phyloP scores from a whole-genome alignment of 2,888 invertebrate genomes.

The Bellardia pandia region DNA sequence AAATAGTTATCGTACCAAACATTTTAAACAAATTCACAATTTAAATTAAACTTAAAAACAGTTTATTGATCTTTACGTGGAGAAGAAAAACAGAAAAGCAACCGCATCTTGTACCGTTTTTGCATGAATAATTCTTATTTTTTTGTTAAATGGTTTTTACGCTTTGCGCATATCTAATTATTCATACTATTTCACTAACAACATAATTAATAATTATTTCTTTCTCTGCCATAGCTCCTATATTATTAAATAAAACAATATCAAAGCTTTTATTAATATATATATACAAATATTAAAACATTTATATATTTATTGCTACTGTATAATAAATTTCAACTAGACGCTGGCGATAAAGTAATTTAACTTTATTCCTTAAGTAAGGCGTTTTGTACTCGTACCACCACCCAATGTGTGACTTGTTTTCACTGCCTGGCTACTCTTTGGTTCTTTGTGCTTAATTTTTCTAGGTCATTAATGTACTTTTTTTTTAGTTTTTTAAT shows the following conservation, averaged over 20 bases:
- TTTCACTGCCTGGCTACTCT: background rate
- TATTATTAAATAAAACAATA: background rate
- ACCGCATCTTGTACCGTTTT: slow-evolving; percentile 21
- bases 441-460: slow-evolving; percentile 23
- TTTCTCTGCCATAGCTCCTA: background rate
- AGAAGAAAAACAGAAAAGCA: background rate
- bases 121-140: slow-evolving; percentile 57
- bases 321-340: slow-evolving; percentile 2
- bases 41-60: background rate
- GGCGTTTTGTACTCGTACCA: slow-evolving; percentile 2
- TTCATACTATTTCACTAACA: slow-evolving; percentile 52
- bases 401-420: slow-evolving; percentile 17
- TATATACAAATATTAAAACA: too few species aligned
- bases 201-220: background rate
- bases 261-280: too few species aligned
- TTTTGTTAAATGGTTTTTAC: slow-evolving; percentile 48
- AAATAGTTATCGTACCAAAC: too few species aligned
- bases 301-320: slow-evolving; percentile 32
- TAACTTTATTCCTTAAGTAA: slow-evolving; percentile 17
- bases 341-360: slow-evolving; percentile 10
- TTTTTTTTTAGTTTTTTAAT: slow-evolving; percentile 37
- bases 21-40: too few species aligned
- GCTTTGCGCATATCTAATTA: slow-evolving; percentile 61
- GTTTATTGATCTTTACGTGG: slow-evolving; percentile 4
- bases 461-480: slow-evolving; percentile 65